Evolutionary conservation across 2,888 invertebrate genomes (phyloP).

Genomic region (Laothoe populi): DNA sequence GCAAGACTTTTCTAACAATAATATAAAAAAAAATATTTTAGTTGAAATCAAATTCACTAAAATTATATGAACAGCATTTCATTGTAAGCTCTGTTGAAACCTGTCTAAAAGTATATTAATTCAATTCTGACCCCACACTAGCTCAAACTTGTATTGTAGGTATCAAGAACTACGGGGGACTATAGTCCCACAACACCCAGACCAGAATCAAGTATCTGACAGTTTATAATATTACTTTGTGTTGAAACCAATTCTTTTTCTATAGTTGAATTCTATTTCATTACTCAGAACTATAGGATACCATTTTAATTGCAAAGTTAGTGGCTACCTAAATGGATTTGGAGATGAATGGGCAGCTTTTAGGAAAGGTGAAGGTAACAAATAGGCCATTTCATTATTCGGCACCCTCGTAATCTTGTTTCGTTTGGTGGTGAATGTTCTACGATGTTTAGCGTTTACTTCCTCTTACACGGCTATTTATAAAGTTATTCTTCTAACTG

Average conservation of each 20-base stretch:
- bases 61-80: background rate
- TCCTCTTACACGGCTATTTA: constrained; percentile 26
- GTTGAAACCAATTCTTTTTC: too few species aligned
- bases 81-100: background rate
- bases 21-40: too few species aligned
- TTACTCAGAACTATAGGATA: constrained; percentile 29
- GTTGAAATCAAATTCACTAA: too few species aligned
- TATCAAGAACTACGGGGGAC: too few species aligned
- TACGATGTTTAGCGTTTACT: constrained; percentile 36
- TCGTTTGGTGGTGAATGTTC: constrained; percentile 48
- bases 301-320: constrained; percentile 40
- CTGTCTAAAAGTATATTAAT: background rate
- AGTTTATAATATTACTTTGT: too few species aligned
- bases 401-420: constrained; percentile 69
- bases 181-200: too few species aligned
- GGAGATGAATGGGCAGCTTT: constrained; percentile 59
- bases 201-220: background rate
- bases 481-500: constrained; percentile 13
- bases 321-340: constrained; percentile 53
- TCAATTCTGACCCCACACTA: too few species aligned
- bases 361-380: constrained; percentile 63
- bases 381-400: constrained; percentile 77
- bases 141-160: too few species aligned
- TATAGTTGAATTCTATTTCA: background rate
- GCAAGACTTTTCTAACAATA: too few species aligned